Conservation (phyloP, 2,888 invertebrate genomes). For the Trypoxylon attenuatum region DNA sequence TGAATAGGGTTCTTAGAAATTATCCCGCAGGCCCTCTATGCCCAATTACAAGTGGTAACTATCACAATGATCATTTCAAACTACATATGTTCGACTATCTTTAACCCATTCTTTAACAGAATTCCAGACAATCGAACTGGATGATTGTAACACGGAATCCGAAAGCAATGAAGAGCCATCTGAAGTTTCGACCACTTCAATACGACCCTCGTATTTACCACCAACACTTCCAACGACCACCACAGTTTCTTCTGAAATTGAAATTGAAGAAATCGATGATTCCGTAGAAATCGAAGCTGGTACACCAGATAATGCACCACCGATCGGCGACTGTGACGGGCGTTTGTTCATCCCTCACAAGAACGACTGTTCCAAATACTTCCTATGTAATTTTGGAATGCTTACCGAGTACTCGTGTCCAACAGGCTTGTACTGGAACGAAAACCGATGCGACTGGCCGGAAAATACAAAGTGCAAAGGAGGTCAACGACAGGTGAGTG, state of each 20-base stretch:
- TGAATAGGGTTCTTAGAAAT: constrained; percentile 86
- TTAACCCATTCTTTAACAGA: neutral
- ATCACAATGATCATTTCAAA: neutral
- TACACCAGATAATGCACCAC: constrained; percentile 40
- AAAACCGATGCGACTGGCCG: constrained; percentile 88
- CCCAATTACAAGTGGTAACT: constrained; percentile 71
- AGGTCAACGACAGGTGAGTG: constrained; percentile 25
- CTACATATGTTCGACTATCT: neutral
- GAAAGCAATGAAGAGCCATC: constrained; percentile 21
- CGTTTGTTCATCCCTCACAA: constrained; percentile 79
- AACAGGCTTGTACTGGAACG: constrained; percentile 85
- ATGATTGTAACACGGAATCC: neutral
- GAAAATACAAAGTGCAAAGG: constrained; percentile 80
- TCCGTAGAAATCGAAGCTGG: constrained; percentile 62
- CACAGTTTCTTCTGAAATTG: constrained; percentile 12
- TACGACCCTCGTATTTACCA: constrained; percentile 41
- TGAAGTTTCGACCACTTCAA: constrained; percentile 36
- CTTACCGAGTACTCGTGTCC: constrained; percentile 84
- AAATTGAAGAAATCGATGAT: constrained; percentile 54
- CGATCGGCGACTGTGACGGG: constrained; percentile 77
- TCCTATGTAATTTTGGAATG: constrained; percentile 85
- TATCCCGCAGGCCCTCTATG: constrained; percentile 82
- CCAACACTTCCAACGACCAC: constrained; percentile 35
- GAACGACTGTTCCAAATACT: constrained; percentile 85
- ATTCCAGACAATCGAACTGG: constrained; percentile 18